These are phyloP conservation scores for Turritopsis rubra DNA, from an alignment of 30 jellyfish, hydroid and myxozoan genomes.

Conservation along the genomic window DNA sequence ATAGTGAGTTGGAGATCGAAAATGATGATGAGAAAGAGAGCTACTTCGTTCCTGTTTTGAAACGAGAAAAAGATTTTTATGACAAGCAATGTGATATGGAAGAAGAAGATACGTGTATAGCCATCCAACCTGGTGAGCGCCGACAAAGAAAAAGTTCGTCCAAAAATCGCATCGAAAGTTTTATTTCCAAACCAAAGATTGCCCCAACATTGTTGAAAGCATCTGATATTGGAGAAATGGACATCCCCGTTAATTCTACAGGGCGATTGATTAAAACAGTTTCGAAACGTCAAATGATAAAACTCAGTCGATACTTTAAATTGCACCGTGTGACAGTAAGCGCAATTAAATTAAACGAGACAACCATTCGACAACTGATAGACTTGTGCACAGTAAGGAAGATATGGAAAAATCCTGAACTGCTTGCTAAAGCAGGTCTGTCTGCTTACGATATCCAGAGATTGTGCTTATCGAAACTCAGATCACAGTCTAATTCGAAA, in stretches of 20 bases:
- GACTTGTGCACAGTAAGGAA: neutral
- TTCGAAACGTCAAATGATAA: constrained; percentile 20
- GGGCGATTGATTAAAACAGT: neutral
- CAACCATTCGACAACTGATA: neutral
- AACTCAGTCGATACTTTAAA: constrained; percentile 11
- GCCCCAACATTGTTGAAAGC: constrained; percentile 17
- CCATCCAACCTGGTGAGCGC: neutral
- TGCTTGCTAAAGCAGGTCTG: constrained; percentile 14
- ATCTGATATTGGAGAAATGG: neutral
- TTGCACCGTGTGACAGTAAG: neutral
- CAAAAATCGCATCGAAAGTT: constrained; percentile 21
- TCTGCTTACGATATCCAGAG: constrained; percentile 20
- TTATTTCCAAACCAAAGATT: constrained; percentile 6
- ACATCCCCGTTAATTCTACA: neutral
- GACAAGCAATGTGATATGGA: neutral
- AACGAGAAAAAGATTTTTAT: neutral
- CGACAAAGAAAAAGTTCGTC: constrained; percentile 19
- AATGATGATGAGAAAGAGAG: neutral
- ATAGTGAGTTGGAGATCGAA: neutral
- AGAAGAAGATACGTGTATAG: neutral
- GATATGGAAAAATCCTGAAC: constrained; percentile 16
- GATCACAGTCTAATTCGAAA: constrained; percentile 3
- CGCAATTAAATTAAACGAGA: neutral
- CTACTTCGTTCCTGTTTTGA: neutral
- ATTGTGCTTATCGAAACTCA: neutral